Evolutionary conservation across 2,888 invertebrate genomes (phyloP), one percentile per base, ranked within the genome.

Genomic region (Ochropacha duplaris): DNA sequence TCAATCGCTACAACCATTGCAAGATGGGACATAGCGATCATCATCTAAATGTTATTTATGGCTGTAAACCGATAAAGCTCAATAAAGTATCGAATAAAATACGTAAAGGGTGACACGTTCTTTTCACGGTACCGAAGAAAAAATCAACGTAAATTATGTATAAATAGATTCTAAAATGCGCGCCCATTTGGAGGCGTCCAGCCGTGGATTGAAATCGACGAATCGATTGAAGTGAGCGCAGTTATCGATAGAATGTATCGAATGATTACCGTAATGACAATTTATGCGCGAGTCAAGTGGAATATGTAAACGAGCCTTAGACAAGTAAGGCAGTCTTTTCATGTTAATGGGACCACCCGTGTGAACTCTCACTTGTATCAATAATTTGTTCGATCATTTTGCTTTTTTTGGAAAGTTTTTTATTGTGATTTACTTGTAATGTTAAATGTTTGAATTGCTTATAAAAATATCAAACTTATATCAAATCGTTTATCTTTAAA

Each of bases 211-310:
- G 74, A 77, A 77, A 80, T 72, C 69, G 64, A 49, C 65, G 76
- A 81, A 83, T 83, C 84, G 83, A 87, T 84, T 80, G 81, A 79
- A 79, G 67, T 71, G 79, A 82, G 74, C 81, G 64, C 73, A 76
- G 75, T 76, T 84, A 86, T 86, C 86, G 86, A 83, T 84, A 78
- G 76, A 81, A 83, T 75, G 82, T 80, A 86, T 86, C 88, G 83
- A 77, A 84, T 87, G 87, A 90, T 90, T 89, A 85, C 83, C 74
- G 83, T 89, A 88, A 90, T 88, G 89, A 87, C 88, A 90, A 91
- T 91, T 91, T 91, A 91, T 89, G 86, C 81, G 84, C 68, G 74
- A 82, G 80, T 79, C 68, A 71, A 80, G 80, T 84, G 79, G 87
- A 74, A 88, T 87, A 90, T 89, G 88, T 89, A 89, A 90, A 88